These are phyloP conservation scores for Camponotus vicinus DNA, from an alignment of 1,140 invertebrate species.

Conservation along the genomic window DNA sequence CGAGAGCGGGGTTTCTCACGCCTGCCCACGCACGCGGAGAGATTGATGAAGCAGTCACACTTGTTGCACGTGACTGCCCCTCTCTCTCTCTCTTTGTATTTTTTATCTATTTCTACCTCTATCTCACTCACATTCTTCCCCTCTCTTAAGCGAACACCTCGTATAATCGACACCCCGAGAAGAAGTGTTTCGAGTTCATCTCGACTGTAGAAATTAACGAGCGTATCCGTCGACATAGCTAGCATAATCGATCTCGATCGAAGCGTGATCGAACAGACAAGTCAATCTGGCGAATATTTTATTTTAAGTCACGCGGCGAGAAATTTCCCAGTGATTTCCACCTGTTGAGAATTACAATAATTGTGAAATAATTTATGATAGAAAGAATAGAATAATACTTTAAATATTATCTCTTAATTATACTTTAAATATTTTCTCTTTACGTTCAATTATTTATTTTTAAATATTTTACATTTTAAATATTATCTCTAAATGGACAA, in stretches of 20 bases:
- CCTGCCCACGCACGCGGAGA: conserved; percentile 75
- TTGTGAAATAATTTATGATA: background rate
- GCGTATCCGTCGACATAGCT: conserved; percentile 38
- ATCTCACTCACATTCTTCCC: background rate
- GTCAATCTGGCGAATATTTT: conserved; percentile 20
- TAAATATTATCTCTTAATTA: no score
- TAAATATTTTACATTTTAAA: background rate
- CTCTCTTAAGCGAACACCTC: conserved; percentile 17
- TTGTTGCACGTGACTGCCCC: conserved; percentile 74
- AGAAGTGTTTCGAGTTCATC: conserved; percentile 59
- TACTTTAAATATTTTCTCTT: no score
- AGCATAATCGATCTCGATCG: conserved; percentile 51
- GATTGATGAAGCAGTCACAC: conserved; percentile 77
- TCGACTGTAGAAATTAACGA: conserved; percentile 62
- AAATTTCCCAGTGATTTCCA: background rate
- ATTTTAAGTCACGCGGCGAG: background rate
- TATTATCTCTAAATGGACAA: background rate
- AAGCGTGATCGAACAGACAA: conserved; percentile 9
- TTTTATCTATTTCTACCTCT: conserved; percentile 6
- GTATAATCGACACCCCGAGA: conserved; percentile 42
- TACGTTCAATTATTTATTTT: no score
- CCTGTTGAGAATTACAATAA: conserved; percentile 20
- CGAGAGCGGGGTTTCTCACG: conserved; percentile 76
- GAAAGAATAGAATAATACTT: no score
- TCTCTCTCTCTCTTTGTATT: background rate